Evolutionary conservation across 2,113 vertebrate genomes (phyloP).

Genomic region (Oreochromis tanganicae): DNA sequence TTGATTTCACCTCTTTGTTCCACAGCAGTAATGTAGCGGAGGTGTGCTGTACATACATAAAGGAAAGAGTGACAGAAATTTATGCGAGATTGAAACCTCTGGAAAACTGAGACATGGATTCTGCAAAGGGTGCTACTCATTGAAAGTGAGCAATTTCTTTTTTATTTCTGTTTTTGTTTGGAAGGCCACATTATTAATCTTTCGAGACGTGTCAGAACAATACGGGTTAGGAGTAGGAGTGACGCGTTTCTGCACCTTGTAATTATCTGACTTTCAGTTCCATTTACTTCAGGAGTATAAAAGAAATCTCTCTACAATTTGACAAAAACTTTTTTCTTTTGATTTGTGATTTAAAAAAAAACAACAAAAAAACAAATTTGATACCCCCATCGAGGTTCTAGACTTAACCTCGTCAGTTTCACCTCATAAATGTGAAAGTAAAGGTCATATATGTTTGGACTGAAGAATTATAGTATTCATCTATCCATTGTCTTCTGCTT

Average conservation of each 20-base stretch:
- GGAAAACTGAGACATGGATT: not conserved
- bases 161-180: not conserved
- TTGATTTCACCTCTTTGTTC: conserved; percentile 27
- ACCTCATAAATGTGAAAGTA: not conserved
- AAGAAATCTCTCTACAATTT: not conserved
- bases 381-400: not conserved
- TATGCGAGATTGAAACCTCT: conserved; percentile 1
- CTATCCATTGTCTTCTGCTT: not conserved
- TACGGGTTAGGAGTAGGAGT: not conserved
- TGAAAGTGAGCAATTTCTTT: not conserved
- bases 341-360: not conserved
- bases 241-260: not conserved
- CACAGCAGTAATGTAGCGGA: not conserved
- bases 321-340: not conserved
- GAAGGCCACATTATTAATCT: not conserved
- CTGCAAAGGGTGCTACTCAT: not conserved
- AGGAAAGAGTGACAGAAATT: not conserved
- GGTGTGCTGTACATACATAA: not conserved
- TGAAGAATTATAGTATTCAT: not conserved
- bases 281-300: not conserved
- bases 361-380: not conserved
- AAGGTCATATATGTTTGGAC: not conserved
- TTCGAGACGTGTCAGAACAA: not conserved
- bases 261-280: not conserved
- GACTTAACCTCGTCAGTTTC: not conserved